These are phyloP conservation scores for Urosaurus nigricauda DNA, from an alignment of 2,797 vertebrate genomes.

Conservation along the genomic window DNA sequence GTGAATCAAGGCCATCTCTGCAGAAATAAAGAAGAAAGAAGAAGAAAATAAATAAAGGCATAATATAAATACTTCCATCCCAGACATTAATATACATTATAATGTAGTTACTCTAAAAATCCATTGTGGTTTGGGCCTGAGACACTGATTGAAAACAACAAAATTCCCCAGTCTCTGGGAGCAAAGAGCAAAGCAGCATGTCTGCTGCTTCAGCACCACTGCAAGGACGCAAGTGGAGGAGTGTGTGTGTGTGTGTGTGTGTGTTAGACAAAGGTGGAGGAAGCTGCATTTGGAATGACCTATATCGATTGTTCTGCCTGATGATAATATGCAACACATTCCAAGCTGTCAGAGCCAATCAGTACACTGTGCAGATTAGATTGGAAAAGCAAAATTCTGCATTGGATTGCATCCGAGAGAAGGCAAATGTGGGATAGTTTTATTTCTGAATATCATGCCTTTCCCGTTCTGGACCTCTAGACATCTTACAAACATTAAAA, in stretches of 20 bases:
- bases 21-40: neutral
- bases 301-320: neutral
- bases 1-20: neutral
- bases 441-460: neutral
- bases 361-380: neutral
- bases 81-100: neutral
- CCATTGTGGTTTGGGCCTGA: neutral
- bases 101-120: neutral
- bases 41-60: no score
- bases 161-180: neutral
- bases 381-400: neutral
- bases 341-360: constrained; percentile 7
- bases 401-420: neutral
- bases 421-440: no score
- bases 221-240: neutral
- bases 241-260: neutral
- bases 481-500: no score
- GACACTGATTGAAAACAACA: neutral
- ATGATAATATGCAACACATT: neutral
- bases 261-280: neutral
- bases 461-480: no score
- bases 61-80: neutral
- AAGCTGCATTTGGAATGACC: neutral
- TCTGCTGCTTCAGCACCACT: neutral
- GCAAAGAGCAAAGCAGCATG: neutral